A percentile compares a stretch with the other conserved stretches of the same genome.
phyloP scores from a whole-genome alignment of 2,888 invertebrate genomes.

The Drosophila affinis region DNA sequence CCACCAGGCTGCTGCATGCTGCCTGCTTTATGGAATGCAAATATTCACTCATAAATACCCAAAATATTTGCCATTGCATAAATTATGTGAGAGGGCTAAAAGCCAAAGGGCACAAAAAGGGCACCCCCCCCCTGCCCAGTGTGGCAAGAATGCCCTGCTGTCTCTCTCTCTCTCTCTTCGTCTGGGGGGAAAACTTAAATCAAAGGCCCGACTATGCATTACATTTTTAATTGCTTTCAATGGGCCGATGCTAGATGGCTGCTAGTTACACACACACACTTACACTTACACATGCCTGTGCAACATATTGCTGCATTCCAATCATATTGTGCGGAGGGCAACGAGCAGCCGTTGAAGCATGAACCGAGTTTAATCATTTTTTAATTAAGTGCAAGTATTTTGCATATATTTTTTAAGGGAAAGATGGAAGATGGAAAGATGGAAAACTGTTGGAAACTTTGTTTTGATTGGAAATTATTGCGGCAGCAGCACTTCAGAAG shows the following conservation, averaged over 20 bases:
- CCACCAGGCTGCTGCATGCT: no score
- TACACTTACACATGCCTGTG: background rate
- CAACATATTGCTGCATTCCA: constrained; percentile 30
- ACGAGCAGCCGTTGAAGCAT: background rate
- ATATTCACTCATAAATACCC: constrained; percentile 59
- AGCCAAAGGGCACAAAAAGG: constrained; percentile 20
- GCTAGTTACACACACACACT: no score
- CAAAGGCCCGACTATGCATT: constrained; percentile 44
- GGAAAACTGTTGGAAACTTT: background rate
- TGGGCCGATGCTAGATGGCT: no score
- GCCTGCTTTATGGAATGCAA: constrained; percentile 39
- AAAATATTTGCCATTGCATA: constrained; percentile 55
- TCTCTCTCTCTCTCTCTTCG: no score
- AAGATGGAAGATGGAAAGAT: background rate
- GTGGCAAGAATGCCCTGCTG: no score
- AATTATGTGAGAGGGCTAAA: constrained; percentile 29
- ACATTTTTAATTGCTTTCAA: constrained; percentile 47
- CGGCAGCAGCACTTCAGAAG: background rate
- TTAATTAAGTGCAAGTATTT: constrained; percentile 13
- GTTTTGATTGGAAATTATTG: background rate
- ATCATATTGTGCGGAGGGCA: constrained; percentile 11
- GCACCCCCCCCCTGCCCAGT: background rate
- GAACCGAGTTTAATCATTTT: constrained; percentile 18
- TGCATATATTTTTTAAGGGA: background rate
- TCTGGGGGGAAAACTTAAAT: constrained; percentile 24